These are phyloP conservation scores for Ectemnius continuus DNA, from an alignment of 2,888 invertebrate species.

Conservation along the genomic window DNA sequence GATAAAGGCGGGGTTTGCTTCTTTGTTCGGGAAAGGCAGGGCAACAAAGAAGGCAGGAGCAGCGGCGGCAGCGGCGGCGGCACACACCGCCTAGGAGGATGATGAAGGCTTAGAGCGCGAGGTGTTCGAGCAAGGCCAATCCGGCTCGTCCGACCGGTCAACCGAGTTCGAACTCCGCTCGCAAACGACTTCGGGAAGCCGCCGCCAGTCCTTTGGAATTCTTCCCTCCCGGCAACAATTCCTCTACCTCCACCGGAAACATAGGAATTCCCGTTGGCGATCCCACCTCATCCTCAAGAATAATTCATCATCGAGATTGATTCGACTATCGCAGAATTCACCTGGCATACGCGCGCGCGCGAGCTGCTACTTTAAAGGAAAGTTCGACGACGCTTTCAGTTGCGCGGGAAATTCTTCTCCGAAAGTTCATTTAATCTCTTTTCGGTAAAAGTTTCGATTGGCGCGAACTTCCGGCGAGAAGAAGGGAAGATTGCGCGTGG, in stretches of 20 bases:
- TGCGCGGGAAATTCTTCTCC: too few relatives aligned
- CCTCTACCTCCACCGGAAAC: neutral
- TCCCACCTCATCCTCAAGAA: neutral
- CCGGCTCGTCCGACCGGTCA: constrained; percentile 67
- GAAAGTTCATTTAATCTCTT: too few relatives aligned
- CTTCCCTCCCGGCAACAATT: neutral
- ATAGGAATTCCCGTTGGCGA: neutral
- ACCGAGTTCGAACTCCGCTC: constrained; percentile 60
- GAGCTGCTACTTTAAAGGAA: too few relatives aligned
- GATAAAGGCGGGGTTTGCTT: too few relatives aligned
- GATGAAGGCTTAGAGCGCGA: constrained; percentile 56
- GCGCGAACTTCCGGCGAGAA: too few relatives aligned
- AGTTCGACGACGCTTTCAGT: too few relatives aligned
- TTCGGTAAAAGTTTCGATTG: too few relatives aligned
- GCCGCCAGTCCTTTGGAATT: neutral
- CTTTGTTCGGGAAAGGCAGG: neutral
- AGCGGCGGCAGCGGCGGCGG: too few relatives aligned
- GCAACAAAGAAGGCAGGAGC: constrained; percentile 35
- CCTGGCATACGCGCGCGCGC: too few relatives aligned
- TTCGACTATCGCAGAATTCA: neutral
- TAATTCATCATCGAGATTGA: neutral
- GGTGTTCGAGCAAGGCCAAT: constrained; percentile 66
- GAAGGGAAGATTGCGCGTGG: neutral
- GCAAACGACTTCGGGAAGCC: constrained; percentile 45
- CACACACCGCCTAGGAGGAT: constrained; percentile 42